A percentile compares a stretch with the other conserved stretches of the same genome.
These are phyloP conservation scores for Melieria omissa DNA, from an alignment of 2,888 invertebrate genomes.

Conservation along the genomic window DNA sequence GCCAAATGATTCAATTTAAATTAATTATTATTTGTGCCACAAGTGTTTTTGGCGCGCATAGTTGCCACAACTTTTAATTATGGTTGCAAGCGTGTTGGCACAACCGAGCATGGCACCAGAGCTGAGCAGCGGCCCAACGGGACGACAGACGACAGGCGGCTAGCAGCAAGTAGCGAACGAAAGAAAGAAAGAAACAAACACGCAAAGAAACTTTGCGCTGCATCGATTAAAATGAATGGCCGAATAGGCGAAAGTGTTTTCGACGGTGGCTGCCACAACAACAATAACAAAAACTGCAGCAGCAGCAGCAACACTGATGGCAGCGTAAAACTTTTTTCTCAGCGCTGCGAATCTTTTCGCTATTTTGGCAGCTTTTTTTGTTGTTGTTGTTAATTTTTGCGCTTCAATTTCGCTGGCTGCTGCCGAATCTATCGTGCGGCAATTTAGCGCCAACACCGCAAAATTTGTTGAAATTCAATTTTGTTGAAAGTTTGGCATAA, in stretches of 20 bases:
- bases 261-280: constrained; percentile 1
- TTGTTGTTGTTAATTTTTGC: not conserved
- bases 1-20: constrained; percentile 61
- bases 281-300: not conserved
- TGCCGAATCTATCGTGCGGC: not conserved
- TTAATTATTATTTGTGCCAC: constrained; percentile 65
- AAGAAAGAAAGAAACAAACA: no score
- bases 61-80: constrained; percentile 49
- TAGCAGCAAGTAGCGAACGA: not conserved
- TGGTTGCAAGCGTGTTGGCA: constrained; percentile 29
- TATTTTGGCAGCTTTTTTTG: not conserved
- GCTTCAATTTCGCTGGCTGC: constrained; percentile 2
- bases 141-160: no score
- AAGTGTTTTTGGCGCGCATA: constrained; percentile 55
- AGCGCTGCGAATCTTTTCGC: not conserved
- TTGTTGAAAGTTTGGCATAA: constrained; percentile 35
- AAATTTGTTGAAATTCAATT: constrained; percentile 35
- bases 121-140: not conserved
- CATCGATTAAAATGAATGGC: constrained; percentile 36
- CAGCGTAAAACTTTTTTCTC: not conserved
- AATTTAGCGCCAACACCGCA: constrained; percentile 29
- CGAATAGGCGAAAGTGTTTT: not conserved
- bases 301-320: not conserved
- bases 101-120: constrained; percentile 9
- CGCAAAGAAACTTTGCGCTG: constrained; percentile 20